These are phyloP conservation scores for Alcedo quadribrachys DNA, from an alignment of 2,797 vertebrate species.

Conservation along the genomic window DNA sequence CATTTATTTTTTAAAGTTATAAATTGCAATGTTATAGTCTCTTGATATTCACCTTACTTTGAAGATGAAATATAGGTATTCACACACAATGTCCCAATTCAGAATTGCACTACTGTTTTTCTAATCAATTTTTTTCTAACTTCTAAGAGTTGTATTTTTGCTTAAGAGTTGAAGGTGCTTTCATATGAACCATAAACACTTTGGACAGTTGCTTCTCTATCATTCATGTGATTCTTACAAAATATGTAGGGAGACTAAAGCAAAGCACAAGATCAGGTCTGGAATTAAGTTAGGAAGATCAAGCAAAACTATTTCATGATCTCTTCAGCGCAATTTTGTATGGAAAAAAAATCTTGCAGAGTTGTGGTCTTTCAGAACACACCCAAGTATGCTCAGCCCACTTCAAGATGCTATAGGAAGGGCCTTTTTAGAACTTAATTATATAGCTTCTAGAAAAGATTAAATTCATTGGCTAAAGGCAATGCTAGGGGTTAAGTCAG, in stretches of 20 bases:
- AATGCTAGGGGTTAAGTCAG: background rate
- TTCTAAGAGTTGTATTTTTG: background rate
- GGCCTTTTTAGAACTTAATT: background rate
- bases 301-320: background rate
- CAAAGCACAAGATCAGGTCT: background rate
- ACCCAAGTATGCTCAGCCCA: background rate
- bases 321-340: background rate
- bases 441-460: background rate
- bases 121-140: background rate
- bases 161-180: background rate
- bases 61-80: background rate
- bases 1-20: background rate
- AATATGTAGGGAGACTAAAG: background rate
- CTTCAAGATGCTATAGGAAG: background rate
- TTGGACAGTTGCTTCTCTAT: background rate
- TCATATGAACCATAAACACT: background rate
- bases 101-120: background rate
- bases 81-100: background rate
- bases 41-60: background rate
- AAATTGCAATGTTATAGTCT: background rate
- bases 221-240: background rate
- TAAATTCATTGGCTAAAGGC: background rate
- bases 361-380: background rate
- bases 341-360: background rate
- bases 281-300: background rate